Conservation (phyloP, 2,888 invertebrate genomes). For the Nebria salina region DNA sequence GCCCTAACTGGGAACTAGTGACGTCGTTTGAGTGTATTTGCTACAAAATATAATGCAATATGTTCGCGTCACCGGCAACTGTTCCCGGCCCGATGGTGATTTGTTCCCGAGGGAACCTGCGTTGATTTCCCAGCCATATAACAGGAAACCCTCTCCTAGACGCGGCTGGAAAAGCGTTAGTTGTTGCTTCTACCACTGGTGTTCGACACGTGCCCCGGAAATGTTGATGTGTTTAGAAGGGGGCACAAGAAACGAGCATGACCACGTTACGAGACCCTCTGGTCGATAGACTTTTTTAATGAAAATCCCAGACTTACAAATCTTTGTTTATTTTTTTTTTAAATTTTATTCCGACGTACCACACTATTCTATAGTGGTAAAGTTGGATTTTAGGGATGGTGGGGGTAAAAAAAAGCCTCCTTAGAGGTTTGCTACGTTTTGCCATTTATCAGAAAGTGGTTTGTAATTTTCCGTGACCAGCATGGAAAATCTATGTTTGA, state of each 20-base stretch:
- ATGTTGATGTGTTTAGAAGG: background rate
- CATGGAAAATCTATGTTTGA: background rate
- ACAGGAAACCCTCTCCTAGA: background rate
- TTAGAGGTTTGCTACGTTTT: background rate
- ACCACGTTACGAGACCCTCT: background rate
- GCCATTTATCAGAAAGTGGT: no score
- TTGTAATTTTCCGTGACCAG: no score
- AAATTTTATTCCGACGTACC: no score
- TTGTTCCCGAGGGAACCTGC: conserved; percentile 17
- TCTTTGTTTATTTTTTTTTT: no score
- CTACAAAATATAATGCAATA: conserved; percentile 35
- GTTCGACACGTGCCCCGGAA: background rate
- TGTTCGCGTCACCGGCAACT: conserved; percentile 35
- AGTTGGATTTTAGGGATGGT: no score
- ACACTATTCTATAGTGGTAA: no score
- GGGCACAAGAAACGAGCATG: background rate
- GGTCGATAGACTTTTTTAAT: background rate
- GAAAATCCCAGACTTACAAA: no score
- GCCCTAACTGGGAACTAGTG: background rate
- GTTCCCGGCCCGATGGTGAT: conserved; percentile 26
- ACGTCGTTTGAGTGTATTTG: background rate
- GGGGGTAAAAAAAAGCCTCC: background rate
- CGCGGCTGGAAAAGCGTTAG: background rate
- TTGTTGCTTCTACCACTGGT: background rate
- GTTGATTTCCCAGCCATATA: background rate